A percentile compares a stretch with the other conserved stretches of the same genome.
Conservation (phyloP, 2,888 invertebrate species). For the Oegoconia quadripuncta region DNA sequence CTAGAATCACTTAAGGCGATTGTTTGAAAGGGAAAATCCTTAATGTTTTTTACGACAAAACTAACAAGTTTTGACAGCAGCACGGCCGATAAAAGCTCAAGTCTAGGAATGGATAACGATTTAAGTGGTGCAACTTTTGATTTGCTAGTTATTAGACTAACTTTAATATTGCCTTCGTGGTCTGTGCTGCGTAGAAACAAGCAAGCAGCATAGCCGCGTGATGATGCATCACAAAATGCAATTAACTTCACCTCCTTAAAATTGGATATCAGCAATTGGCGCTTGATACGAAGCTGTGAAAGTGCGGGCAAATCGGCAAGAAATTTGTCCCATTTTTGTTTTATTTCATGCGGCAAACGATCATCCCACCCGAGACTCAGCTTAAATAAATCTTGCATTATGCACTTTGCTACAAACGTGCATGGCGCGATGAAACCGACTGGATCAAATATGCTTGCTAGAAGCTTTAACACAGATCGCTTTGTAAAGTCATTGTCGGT, state of each 20-base stretch:
- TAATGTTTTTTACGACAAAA: slow-evolving; percentile 1
- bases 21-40: neutral
- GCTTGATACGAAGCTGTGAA: neutral
- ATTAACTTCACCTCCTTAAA: neutral
- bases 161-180: neutral
- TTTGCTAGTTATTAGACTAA: neutral
- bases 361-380: neutral
- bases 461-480: neutral
- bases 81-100: slow-evolving; percentile 6
- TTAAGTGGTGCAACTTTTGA: slow-evolving; percentile 3
- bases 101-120: neutral
- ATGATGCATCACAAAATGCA: slow-evolving; percentile 6
- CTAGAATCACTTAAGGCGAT: slow-evolving; percentile 4
- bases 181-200: neutral
- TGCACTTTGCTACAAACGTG: neutral
- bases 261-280: neutral
- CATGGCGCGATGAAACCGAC: neutral
- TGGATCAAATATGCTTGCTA: neutral
- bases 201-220: slow-evolving; percentile 5
- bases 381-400: neutral
- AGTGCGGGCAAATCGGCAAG: neutral
- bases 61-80: slow-evolving; percentile 3
- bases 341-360: neutral
- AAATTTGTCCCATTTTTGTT: neutral
- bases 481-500: neutral